These are phyloP conservation scores for Melanerpes aurifrons DNA, from an alignment of 2,113 vertebrate genomes.

Conservation along the genomic window DNA sequence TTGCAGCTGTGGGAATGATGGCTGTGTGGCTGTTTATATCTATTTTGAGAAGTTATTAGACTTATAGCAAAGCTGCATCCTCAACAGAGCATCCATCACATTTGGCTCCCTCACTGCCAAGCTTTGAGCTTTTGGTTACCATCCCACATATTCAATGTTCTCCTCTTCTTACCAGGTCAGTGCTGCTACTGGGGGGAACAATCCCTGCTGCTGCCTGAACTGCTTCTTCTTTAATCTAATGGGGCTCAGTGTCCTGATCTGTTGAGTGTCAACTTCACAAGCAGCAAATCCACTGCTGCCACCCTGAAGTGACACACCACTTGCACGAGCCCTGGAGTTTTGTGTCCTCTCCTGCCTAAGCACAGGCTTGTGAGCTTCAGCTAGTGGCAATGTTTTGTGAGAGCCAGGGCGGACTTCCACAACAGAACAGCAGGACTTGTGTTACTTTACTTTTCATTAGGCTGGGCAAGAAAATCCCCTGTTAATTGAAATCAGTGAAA, in stretches of 20 bases:
- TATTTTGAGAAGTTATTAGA: background rate
- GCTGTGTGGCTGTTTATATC: background rate
- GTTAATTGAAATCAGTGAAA: background rate
- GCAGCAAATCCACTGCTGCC: background rate
- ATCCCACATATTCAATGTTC: background rate
- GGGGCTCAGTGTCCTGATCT: background rate
- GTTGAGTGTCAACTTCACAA: background rate
- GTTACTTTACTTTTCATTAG: background rate
- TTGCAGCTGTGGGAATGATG: background rate
- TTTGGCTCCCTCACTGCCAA: background rate
- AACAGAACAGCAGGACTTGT: background rate
- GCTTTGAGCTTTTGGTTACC: background rate
- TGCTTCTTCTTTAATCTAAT: background rate
- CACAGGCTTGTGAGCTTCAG: background rate
- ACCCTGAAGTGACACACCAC: background rate
- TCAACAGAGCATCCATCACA: background rate
- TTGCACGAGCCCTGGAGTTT: background rate
- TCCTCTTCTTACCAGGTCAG: background rate
- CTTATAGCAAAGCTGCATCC: background rate
- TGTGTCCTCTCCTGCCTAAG: background rate
- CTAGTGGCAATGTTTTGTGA: background rate
- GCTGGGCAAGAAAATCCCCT: background rate
- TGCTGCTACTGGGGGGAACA: background rate
- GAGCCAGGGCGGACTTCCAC: background rate
- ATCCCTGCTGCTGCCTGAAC: background rate